phyloP scores from a whole-genome alignment of 2,113 vertebrate genomes.

The Cyanistes caeruleus region DNA sequence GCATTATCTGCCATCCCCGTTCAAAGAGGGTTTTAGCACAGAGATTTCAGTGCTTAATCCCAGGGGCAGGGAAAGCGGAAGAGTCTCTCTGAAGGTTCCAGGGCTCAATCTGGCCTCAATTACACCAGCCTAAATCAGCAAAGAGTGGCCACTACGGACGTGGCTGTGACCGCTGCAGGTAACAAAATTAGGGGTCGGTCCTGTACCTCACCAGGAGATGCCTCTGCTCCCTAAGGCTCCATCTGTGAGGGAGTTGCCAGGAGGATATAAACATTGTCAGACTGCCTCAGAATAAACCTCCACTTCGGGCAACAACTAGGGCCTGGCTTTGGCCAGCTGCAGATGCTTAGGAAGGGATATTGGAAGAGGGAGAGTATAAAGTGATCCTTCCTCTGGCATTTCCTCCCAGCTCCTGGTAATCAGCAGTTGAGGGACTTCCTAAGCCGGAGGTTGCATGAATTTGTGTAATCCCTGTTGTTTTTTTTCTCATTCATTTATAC shows the following conservation, averaged over 20 bases:
- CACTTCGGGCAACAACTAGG: not conserved
- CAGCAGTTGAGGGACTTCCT: conserved; percentile 50
- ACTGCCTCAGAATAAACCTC: not conserved
- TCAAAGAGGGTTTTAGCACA: conserved; percentile 55
- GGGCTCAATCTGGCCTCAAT: conserved; percentile 53
- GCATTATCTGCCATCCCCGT: conserved; percentile 13
- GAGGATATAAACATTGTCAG: not conserved
- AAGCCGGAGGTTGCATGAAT: conserved; percentile 31
- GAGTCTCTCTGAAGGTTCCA: conserved; percentile 45
- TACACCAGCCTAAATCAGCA: conserved; percentile 9
- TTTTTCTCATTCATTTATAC: conserved; percentile 33
- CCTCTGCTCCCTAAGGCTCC: not conserved
- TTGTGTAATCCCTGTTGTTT: conserved; percentile 13
- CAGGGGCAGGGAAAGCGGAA: conserved; percentile 31
- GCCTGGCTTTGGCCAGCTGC: not conserved
- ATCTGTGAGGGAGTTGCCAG: not conserved
- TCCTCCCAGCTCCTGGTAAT: not conserved
- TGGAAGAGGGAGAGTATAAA: conserved; percentile 42
- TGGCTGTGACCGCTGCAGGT: not conserved
- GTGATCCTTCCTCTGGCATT: conserved; percentile 36
- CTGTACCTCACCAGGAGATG: fast-evolving
- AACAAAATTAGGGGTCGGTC: not conserved
- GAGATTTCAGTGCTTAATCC: conserved; percentile 45
- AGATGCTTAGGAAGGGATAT: conserved; percentile 42
- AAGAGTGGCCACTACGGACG: not conserved